phyloP scores from a whole-genome alignment of 2,113 vertebrate genomes.

The Tachysurus fulvidraco region DNA sequence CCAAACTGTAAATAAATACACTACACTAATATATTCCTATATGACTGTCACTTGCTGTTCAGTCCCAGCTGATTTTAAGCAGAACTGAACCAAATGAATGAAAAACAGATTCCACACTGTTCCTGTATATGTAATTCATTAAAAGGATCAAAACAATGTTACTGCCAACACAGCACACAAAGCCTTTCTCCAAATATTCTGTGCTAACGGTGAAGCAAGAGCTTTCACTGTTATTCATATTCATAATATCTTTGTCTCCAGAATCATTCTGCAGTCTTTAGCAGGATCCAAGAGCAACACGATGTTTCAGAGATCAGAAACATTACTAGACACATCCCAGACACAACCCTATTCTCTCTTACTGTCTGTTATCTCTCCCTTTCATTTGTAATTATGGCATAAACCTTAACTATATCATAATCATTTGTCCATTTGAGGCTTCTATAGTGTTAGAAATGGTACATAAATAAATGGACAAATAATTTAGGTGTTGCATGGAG shows the following conservation, averaged over 20 bases:
- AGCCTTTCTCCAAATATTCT: constrained; percentile 14
- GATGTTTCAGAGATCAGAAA: constrained; percentile 61
- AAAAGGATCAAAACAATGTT: background rate
- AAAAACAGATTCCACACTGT: background rate
- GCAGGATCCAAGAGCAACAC: constrained; percentile 72
- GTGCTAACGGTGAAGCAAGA: constrained; percentile 58
- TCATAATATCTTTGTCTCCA: constrained; percentile 32
- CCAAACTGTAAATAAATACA: background rate
- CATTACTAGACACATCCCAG: constrained; percentile 60
- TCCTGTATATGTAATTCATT: background rate
- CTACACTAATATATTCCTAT: background rate
- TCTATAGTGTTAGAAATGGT: background rate
- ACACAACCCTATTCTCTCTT: background rate
- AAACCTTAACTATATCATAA: background rate
- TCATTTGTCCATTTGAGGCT: background rate
- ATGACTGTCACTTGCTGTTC: background rate
- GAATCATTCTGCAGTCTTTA: constrained; percentile 69
- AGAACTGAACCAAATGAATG: background rate
- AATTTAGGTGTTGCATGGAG: background rate
- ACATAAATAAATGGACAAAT: background rate
- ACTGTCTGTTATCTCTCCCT: constrained; percentile 14
- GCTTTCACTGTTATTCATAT: constrained; percentile 63
- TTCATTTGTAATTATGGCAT: background rate
- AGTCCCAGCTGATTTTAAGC: background rate
- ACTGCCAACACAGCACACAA: background rate